Conservation (phyloP, 2,113 vertebrate species). For the Oceanodroma tethys region DNA sequence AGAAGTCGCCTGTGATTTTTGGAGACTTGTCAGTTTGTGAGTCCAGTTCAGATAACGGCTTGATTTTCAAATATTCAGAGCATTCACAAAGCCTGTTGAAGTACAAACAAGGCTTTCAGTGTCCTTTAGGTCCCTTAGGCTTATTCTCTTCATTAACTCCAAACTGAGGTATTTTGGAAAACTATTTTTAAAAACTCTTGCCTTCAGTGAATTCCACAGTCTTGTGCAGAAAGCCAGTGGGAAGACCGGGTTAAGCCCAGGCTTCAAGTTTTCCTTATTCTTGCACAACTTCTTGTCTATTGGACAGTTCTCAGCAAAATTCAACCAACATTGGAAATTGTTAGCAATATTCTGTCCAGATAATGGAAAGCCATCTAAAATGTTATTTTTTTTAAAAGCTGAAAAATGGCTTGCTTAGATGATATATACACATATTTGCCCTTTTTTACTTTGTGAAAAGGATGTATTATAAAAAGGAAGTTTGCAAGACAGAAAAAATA, state of each 20-base stretch:
- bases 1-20: not conserved
- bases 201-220: not conserved
- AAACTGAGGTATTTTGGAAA: not conserved
- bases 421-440: not conserved
- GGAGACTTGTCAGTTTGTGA: not conserved
- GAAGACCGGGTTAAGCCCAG: rapidly evolving
- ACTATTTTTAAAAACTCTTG: not conserved
- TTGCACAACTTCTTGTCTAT: not conserved
- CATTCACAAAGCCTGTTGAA: not conserved
- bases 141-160: not conserved
- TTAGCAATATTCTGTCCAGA: not conserved
- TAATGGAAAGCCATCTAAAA: not conserved
- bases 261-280: not conserved
- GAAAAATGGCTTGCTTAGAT: not conserved
- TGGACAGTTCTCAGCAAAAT: not conserved
- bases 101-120: not conserved
- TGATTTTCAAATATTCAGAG: not conserved
- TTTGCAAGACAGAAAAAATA: not conserved
- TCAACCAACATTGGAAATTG: not conserved
- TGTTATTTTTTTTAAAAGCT: not conserved
- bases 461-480: not conserved
- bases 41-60: not conserved
- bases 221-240: not conserved
- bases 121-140: not conserved
- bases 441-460: not conserved